Conservation (phyloP, 2,797 vertebrate species). For the Periophthalmus magnuspinnatus region DNA sequence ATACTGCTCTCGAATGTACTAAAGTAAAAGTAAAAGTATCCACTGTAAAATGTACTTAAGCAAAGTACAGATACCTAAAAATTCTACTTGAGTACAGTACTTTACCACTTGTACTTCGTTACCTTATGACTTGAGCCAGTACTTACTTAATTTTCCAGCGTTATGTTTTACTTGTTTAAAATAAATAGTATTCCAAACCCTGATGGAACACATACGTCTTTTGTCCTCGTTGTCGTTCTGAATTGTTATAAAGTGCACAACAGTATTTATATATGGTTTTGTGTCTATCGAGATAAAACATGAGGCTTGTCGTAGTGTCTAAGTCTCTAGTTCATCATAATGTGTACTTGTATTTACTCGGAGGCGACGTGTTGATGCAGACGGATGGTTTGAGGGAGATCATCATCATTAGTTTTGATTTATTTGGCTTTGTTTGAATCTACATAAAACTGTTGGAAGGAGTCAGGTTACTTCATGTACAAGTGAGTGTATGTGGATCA, state of each 20-base stretch:
- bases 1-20: too few species aligned
- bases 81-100: too few species aligned
- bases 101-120: too few species aligned
- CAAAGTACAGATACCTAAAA: too few species aligned
- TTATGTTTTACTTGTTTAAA: too few species aligned
- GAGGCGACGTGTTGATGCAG: neutral
- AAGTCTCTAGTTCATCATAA: conserved; percentile 2
- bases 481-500: neutral
- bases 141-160: too few species aligned
- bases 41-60: too few species aligned
- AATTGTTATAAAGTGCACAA: neutral
- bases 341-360: conserved; percentile 1
- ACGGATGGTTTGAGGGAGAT: neutral
- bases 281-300: neutral
- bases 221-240: neutral
- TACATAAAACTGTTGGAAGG: neutral
- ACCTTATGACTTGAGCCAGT: too few species aligned
- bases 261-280: neutral
- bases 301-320: neutral
- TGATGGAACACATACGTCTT: too few species aligned
- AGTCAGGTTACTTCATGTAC: neutral
- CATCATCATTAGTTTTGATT: neutral
- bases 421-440: neutral
- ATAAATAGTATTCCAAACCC: too few species aligned
- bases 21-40: too few species aligned